A percentile compares a stretch with the other conserved stretches of the same genome.
phyloP scores from a whole-genome alignment of 2,888 invertebrate genomes.

The Frankliniella fusca region DNA sequence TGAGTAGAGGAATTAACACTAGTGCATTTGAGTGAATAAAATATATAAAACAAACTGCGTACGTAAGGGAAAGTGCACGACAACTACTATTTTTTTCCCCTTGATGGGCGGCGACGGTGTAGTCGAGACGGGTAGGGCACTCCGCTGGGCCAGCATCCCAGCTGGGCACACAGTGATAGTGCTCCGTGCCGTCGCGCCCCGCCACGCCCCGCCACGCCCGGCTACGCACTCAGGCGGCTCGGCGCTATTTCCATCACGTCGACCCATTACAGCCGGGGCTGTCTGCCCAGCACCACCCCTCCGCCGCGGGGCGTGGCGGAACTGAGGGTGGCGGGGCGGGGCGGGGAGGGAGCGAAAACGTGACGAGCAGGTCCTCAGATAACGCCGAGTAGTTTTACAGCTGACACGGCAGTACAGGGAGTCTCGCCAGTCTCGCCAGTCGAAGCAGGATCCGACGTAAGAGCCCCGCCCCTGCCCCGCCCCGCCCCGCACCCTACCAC shows the following conservation, averaged over 20 bases:
- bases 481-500: background rate
- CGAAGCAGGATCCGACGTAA: background rate
- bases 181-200: background rate
- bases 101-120: too few species aligned
- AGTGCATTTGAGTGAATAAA: too few species aligned
- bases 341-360: background rate
- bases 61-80: too few species aligned
- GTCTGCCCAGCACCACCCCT: background rate
- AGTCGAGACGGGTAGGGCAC: too few species aligned
- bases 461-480: background rate
- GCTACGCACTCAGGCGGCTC: background rate
- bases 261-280: background rate
- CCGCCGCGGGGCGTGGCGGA: background rate
- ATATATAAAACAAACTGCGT: too few species aligned
- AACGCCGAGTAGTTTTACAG: constrained; percentile 20
- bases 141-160: background rate
- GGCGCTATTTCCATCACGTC: constrained; percentile 19
- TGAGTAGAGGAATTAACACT: too few species aligned
- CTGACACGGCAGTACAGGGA: background rate
- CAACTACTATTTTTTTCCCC: too few species aligned
- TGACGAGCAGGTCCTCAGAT: constrained; percentile 13
- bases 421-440: constrained; percentile 1
- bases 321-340: background rate
- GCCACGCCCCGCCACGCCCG: background rate
- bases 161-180: background rate